Base-by-base conservation (phyloP, 2,888 invertebrate genomes). In the Orchestes rusci region DNA sequence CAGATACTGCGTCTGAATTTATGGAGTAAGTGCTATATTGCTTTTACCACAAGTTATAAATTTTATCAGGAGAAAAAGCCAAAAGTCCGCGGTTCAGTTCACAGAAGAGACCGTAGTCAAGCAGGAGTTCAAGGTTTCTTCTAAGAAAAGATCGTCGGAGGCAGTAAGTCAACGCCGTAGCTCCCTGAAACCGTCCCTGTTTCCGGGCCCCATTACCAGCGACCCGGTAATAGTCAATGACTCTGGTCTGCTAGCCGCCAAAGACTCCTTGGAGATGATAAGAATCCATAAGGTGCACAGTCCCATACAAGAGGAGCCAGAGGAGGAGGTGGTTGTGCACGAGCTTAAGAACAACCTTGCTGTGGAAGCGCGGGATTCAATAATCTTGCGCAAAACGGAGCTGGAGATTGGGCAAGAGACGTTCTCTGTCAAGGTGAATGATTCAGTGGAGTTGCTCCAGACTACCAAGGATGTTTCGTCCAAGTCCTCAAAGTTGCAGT, bases 221-320 rank as follows among this genome's bases (percentile, higher is more conserved):
- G 10, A 34, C 7, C 18, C 34, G 8, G 34, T 34, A 16, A n/a
- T n/a, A n/a, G n/a, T n/a, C n/a, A n/a, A n/a, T n/a, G n/a, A n/a
- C n/a, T n/a, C n/a, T n/a, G n/a, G n/a, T n/a, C n/a, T n/a, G n/a
- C 40, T 61, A 16, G 56, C 53, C 4, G 46, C 57, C 2, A 52
- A 40, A 33, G 59, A 58, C 41, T 61, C 61, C 7, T 16, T 60
- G 4, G 57, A 58, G n/a, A n/a, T n/a, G n/a, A n/a, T n/a, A n/a
- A n/a, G n/a, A n/a, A n/a, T n/a, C n/a, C n/a, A n/a, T n/a, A n/a
- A n/a, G n/a, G n/a, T n/a, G n/a, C n/a, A n/a, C n/a, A n/a, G n/a
- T n/a, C n/a, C n/a, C n/a, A n/a, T n/a, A n/a, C n/a, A n/a, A n/a
- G n/a, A n/a, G n/a, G n/a, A n/a, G n/a, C n/a, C n/a, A n/a, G n/a